Percentiles rank a stretch among this genome's conserved stretches.
These are phyloP conservation scores for Diadegma fenestrale DNA, from an alignment of 2,888 invertebrate genomes.

Conservation along the genomic window DNA sequence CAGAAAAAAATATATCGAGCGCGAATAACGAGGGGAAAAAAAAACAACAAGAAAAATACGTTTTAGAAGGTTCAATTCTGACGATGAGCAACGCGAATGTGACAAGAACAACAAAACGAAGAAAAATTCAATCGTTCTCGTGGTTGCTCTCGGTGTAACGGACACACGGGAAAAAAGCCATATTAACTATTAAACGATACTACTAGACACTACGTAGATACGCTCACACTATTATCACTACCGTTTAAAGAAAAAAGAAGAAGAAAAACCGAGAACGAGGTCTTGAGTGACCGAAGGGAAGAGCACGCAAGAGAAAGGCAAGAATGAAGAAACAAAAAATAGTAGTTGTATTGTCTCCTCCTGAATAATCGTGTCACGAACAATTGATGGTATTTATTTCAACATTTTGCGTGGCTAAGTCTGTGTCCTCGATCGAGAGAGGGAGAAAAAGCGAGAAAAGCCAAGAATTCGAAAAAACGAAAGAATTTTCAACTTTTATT, in stretches of 20 bases:
- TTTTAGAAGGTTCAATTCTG: conserved; percentile 7
- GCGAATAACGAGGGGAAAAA: conserved; percentile 44
- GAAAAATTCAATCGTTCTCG: conserved; percentile 61
- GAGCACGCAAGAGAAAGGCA: conserved; percentile 67
- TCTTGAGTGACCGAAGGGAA: neutral
- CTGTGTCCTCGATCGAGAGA: conserved; percentile 43
- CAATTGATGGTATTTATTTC: conserved; percentile 79
- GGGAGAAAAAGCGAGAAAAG: neutral
- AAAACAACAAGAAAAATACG: conserved; percentile 20
- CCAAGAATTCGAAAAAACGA: conserved; percentile 25
- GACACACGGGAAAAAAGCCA: conserved; percentile 77
- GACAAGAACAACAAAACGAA: conserved; percentile 33
- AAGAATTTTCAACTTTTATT: neutral
- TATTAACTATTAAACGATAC: conserved; percentile 82
- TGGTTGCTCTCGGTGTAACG: conserved; percentile 68
- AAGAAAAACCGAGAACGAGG: conserved; percentile 7
- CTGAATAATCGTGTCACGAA: conserved; percentile 77
- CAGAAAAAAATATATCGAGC: neutral
- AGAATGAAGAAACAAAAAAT: conserved; percentile 14
- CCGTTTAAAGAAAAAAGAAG: conserved; percentile 69
- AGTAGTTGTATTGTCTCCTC: conserved; percentile 78
- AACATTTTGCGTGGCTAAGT: conserved; percentile 76
- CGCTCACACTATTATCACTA: conserved; percentile 82
- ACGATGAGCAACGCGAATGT: conserved; percentile 59
- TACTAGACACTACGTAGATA: conserved; percentile 82